phyloP scores from a whole-genome alignment of 2,113 vertebrate species.

The Sceloporus undulatus region DNA sequence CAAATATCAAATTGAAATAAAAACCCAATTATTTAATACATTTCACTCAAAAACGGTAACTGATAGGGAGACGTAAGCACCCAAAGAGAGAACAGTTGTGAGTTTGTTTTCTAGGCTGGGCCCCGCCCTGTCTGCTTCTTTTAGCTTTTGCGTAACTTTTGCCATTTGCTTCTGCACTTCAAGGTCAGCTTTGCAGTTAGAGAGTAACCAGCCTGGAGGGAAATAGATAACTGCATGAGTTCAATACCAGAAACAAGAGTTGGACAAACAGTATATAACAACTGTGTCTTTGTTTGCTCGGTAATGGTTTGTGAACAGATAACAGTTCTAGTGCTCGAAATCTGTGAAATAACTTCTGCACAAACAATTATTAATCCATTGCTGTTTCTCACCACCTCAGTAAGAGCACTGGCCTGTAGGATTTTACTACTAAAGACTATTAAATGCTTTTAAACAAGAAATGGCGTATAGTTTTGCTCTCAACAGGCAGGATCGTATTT shows the following conservation, averaged over 20 bases:
- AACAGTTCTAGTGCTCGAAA: slow-evolving; percentile 62
- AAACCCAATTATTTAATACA: background rate
- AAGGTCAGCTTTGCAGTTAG: slow-evolving; percentile 58
- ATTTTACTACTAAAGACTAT: background rate
- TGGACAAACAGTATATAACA: slow-evolving; percentile 53
- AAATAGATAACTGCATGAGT: slow-evolving; percentile 44
- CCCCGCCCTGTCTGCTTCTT: background rate
- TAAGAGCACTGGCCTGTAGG: background rate
- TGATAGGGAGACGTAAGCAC: background rate
- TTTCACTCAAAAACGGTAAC: background rate
- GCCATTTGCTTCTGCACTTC: slow-evolving; percentile 24
- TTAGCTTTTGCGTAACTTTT: slow-evolving; percentile 33
- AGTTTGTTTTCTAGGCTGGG: slow-evolving; percentile 12
- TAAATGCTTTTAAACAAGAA: background rate
- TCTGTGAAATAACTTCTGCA: slow-evolving; percentile 36
- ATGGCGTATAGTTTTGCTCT: background rate
- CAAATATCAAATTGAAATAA: background rate
- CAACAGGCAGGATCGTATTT: background rate
- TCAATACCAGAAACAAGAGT: slow-evolving; percentile 38
- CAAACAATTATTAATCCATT: slow-evolving; percentile 58
- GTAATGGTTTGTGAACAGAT: slow-evolving; percentile 25
- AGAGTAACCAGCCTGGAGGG: slow-evolving; percentile 41
- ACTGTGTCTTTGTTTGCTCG: slow-evolving; percentile 41
- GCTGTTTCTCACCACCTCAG: slow-evolving; percentile 49
- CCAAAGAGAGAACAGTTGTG: background rate